Conservation (phyloP, 2,888 invertebrate genomes). For the Drosophila paranaensis region DNA sequence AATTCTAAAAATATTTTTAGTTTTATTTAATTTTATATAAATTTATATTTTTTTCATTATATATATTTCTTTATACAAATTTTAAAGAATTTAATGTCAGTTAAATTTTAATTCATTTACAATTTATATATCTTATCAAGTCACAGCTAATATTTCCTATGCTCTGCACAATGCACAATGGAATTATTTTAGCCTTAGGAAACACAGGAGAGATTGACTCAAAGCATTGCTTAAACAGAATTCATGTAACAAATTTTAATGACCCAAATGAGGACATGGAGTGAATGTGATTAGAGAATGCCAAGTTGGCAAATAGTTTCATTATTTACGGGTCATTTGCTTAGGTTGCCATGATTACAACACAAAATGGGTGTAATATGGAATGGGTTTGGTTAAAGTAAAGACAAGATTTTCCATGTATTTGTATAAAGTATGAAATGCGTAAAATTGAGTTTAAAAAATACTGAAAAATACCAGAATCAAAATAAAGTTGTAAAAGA, state of each 20-base stretch:
- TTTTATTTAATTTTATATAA: too few relatives aligned
- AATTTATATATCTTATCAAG: neutral
- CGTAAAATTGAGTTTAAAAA: neutral
- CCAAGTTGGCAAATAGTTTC: slow-evolving; percentile 5
- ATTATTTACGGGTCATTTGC: slow-evolving; percentile 13
- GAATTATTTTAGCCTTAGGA: too few relatives aligned
- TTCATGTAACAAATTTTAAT: slow-evolving; percentile 2
- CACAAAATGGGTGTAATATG: neutral
- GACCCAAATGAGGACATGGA: neutral
- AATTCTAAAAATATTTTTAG: too few relatives aligned
- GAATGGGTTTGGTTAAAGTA: neutral
- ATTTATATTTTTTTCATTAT: too few relatives aligned
- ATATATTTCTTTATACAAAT: too few relatives aligned
- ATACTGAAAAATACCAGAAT: neutral
- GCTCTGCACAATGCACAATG: neutral
- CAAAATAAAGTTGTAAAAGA: neutral
- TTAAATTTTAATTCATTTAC: too few relatives aligned
- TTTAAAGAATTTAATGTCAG: too few relatives aligned
- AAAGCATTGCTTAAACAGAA: neutral
- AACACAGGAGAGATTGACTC: neutral
- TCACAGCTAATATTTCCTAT: neutral
- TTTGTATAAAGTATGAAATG: neutral
- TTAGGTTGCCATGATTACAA: slow-evolving; percentile 7
- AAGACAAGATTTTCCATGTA: neutral
- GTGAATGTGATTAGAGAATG: slow-evolving; percentile 2